Base-by-base conservation (phyloP, 35 echinoderm and acorn worm genomes). In the Amphiura filiformis region DNA sequence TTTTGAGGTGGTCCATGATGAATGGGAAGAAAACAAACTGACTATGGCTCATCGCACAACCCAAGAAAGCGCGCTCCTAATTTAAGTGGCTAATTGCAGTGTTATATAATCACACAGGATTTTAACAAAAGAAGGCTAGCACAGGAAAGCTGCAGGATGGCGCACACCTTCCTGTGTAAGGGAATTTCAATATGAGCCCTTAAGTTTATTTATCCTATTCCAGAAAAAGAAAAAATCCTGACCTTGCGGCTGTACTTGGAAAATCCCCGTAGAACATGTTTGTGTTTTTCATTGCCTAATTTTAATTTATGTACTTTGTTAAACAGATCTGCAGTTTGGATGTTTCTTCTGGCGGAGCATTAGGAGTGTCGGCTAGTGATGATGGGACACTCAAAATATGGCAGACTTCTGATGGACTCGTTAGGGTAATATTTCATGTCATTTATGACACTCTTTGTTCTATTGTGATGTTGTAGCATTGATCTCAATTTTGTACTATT, bases 371-470 rank as follows among this genome's bases (percentile, higher is more conserved):
- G 2, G 93, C 96, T 0, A 90, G 89, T 31, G 88, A 86, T 32
- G 90, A 98, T 80, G 96, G 93, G 39, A 33, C 61, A 32, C 86
- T 98, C 26, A 88, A 82, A 76, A 57, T 98, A 37, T 98, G 96
- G 96, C 83, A 94, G 39, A 94, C 96, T 30, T 80, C 83, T 34
- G 86, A 88, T 83, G 96, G 96, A 42, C 89, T 85, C 23, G 90
- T 98, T 30, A 80, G 96, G 81, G 96, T 98, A 76, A 98, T 86
- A 20, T 20, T 52, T 7, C 44, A 52, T 52, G 44, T 20, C 44
- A 52, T 11, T 52, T 20, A 11, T 52, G 44, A 52, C 7, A 7
- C 44, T 52, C 44, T 52, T 84, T 31, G 32, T 85, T 15, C 20
- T 38, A 38, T 81, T 38, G 17, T 38, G n/a, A n/a, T n/a, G 34